Evolutionary conservation across 1,140 invertebrate genomes (phyloP).

Genomic region (Drosophila jambulina): DNA sequence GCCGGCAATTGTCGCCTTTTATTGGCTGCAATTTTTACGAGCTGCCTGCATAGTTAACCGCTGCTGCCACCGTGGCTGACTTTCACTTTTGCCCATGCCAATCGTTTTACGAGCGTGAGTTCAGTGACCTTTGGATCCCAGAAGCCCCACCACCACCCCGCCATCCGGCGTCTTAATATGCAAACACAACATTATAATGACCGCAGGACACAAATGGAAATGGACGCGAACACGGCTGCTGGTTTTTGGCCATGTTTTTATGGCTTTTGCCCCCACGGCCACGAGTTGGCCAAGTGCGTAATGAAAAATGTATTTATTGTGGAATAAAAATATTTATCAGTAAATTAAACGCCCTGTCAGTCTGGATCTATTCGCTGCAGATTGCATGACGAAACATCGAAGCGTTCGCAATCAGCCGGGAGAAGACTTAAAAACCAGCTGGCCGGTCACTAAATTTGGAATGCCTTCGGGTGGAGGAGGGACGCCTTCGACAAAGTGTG

Average conservation of each 20-base stretch:
- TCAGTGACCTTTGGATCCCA: conserved; percentile 53
- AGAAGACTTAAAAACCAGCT: conserved; percentile 18
- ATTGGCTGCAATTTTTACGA: conserved; percentile 76
- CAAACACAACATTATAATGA: conserved; percentile 74
- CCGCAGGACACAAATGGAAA: conserved; percentile 77
- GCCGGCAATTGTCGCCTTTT: conserved; percentile 64
- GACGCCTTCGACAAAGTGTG: conserved; percentile 6
- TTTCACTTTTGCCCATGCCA: conserved; percentile 63
- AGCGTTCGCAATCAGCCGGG: conserved; percentile 26
- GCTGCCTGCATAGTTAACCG: conserved; percentile 65
- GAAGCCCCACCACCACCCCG: background rate
- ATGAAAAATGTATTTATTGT: conserved; percentile 78
- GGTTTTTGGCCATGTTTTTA: conserved; percentile 68
- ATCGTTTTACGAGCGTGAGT: conserved; percentile 72
- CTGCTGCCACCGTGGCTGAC: conserved; percentile 37
- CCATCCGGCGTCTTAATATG: conserved; percentile 59
- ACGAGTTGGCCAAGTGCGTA: conserved; percentile 68
- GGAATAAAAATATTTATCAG: conserved; percentile 80
- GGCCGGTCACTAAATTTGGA: conserved; percentile 40
- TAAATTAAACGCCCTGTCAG: conserved; percentile 72
- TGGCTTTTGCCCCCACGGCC: conserved; percentile 52
- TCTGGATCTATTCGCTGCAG: conserved; percentile 46
- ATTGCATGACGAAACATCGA: conserved; percentile 62
- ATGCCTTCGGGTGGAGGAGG: background rate
- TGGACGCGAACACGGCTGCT: conserved; percentile 31